Conservation (phyloP, 2,797 vertebrate species). For the Margarornis squamiger region DNA sequence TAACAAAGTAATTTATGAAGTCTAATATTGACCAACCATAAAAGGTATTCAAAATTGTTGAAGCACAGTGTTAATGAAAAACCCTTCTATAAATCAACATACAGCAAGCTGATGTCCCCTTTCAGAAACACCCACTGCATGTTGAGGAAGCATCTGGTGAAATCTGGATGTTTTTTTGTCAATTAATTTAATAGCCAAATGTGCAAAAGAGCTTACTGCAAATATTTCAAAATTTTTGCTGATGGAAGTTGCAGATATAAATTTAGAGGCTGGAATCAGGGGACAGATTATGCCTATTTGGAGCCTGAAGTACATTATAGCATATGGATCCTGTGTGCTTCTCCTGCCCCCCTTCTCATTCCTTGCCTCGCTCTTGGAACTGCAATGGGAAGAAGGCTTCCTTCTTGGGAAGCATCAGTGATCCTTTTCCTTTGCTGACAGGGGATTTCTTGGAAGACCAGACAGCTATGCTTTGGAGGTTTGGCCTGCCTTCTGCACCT, state of each 20-base stretch:
- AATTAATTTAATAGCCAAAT: conserved; percentile 16
- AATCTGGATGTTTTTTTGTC: not conserved
- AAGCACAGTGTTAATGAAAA: not conserved
- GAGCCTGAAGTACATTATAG: not conserved
- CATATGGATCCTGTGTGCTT: not conserved
- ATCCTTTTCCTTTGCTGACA: not conserved
- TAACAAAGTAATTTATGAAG: not conserved
- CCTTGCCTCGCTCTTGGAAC: not conserved
- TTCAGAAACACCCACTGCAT: not conserved
- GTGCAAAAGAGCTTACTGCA: not conserved
- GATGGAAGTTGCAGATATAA: conserved; percentile 28
- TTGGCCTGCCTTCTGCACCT: not conserved
- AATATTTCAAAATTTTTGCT: conserved; percentile 2
- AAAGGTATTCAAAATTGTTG: not conserved
- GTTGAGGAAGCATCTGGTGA: not conserved
- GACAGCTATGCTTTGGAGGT: not conserved
- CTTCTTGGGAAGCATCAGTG: not conserved
- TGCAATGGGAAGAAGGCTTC: not conserved
- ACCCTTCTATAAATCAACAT: not conserved
- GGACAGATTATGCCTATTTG: not conserved
- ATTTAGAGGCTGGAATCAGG: not conserved
- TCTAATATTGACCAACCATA: not conserved
- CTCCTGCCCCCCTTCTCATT: not conserved
- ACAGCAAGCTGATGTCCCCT: not conserved
- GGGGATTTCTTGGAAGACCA: not conserved